phyloP scores from a whole-genome alignment of 2,113 vertebrate species.

The Catagonus wagneri region DNA sequence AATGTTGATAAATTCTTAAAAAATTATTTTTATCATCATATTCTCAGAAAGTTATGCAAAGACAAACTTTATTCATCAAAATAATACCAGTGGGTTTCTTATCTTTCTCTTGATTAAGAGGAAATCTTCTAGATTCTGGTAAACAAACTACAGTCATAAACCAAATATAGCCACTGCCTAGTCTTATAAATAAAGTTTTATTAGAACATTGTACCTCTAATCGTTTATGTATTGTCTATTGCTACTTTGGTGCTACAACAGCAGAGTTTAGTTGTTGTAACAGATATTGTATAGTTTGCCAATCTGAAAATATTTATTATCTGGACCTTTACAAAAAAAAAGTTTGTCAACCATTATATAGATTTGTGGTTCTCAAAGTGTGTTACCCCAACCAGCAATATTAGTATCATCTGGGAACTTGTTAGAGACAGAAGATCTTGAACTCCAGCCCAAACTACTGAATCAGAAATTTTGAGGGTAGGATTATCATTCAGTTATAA shows the following conservation, averaged over 20 bases:
- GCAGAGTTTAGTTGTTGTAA: not conserved
- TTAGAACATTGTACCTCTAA: not conserved
- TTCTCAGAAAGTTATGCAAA: not conserved
- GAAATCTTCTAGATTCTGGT: not conserved
- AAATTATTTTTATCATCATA: not conserved
- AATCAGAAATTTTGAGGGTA: not conserved
- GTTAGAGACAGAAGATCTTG: not conserved
- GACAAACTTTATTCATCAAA: not conserved
- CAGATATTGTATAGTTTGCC: not conserved
- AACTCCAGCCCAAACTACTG: not conserved
- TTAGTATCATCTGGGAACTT: not conserved
- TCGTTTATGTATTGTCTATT: not conserved
- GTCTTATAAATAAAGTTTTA: not conserved
- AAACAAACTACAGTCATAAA: not conserved
- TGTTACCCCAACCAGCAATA: not conserved
- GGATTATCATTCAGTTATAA: not conserved
- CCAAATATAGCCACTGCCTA: not conserved
- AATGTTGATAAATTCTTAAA: constrained; percentile 8
- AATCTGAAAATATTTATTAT: constrained; percentile 2
- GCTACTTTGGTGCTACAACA: not conserved
- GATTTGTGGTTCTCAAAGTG: not conserved
- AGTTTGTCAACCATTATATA: not conserved
- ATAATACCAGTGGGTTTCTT: not conserved
- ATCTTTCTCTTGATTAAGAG: not conserved
- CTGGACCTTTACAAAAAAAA: not conserved